Conservation (phyloP, 2,888 invertebrate species). For the Sisyra nigra region DNA sequence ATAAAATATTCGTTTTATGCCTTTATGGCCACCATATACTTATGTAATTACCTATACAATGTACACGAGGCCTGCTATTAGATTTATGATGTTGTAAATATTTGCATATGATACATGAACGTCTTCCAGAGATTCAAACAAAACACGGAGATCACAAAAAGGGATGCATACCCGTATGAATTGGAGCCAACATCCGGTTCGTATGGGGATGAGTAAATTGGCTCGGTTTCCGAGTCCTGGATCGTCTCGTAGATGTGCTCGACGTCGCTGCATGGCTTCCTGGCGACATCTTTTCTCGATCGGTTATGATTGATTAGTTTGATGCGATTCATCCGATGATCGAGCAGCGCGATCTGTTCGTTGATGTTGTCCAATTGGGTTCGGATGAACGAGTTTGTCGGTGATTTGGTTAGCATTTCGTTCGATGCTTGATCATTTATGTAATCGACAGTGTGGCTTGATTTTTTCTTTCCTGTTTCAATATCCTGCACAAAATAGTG, state of each 20-base stretch:
- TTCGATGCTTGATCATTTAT: not conserved
- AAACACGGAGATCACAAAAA: no score
- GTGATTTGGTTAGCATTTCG: not conserved
- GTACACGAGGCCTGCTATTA: no score
- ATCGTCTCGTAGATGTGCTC: slow-evolving; percentile 52
- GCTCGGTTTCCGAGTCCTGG: slow-evolving; percentile 40
- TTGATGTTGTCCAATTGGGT: slow-evolving; percentile 29
- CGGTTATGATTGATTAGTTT: slow-evolving; percentile 32
- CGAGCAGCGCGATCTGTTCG: slow-evolving; percentile 35
- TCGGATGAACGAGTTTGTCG: slow-evolving; percentile 22
- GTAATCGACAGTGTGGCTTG: not conserved
- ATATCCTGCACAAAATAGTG: no score
- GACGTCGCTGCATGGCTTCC: slow-evolving; percentile 30
- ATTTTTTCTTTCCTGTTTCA: no score
- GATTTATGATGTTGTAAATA: no score
- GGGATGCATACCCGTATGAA: no score
- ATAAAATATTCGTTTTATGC: no score
- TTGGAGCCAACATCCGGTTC: slow-evolving; percentile 21
- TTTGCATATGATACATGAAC: no score
- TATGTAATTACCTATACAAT: no score
- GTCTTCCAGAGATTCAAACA: no score
- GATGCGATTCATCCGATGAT: slow-evolving; percentile 41
- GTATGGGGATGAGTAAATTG: slow-evolving; percentile 45
- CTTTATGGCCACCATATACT: no score
- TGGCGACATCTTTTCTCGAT: slow-evolving; percentile 19